Percentiles rank a stretch among this genome's conserved stretches.
phyloP scores from a whole-genome alignment of 2,113 vertebrate genomes.

The Theropithecus gelada region DNA sequence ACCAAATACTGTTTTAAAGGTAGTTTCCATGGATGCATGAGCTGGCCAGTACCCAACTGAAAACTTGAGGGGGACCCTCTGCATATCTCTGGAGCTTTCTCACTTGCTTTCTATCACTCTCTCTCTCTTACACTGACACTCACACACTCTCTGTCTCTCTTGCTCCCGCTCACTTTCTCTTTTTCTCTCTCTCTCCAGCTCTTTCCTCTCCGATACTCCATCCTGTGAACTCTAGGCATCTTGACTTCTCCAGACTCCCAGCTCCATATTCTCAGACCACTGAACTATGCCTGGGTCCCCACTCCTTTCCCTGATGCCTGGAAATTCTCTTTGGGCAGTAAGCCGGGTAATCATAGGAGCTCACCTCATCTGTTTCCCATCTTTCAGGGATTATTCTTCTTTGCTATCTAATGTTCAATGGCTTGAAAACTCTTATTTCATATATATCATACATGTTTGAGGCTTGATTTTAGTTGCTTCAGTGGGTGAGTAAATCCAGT shows the following conservation, averaged over 20 bases:
- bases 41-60: neutral
- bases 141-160: neutral
- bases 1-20: neutral
- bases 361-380: neutral
- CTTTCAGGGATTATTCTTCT: neutral
- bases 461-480: neutral
- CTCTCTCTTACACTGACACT: too few species aligned
- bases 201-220: neutral
- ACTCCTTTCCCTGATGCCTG: neutral
- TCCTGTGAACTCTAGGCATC: neutral
- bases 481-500: neutral
- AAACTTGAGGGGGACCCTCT: neutral
- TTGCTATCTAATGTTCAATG: neutral
- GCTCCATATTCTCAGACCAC: neutral
- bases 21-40: neutral
- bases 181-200: neutral
- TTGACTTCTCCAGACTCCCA: neutral
- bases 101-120: neutral
- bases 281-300: neutral
- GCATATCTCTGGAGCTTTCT: neutral
- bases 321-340: neutral
- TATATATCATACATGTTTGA: neutral
- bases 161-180: fast-evolving
- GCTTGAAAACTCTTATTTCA: neutral
- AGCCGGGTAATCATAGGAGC: neutral